These are phyloP conservation scores for Mythimna lalbum DNA, from an alignment of 2,888 invertebrate genomes.

Conservation along the genomic window DNA sequence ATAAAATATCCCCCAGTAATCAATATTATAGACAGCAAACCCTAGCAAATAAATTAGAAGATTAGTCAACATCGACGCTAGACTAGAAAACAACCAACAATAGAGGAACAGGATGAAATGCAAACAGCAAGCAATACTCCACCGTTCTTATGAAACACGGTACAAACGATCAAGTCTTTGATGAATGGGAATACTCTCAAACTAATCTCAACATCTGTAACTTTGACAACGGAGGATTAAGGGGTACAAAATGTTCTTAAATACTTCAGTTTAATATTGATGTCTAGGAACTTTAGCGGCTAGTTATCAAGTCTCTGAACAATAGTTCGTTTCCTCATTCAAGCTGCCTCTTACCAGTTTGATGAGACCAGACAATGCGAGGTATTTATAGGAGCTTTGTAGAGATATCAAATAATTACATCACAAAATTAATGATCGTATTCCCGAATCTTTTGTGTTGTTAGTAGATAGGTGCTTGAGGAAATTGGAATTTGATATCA, in stretches of 20 bases:
- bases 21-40: not conserved
- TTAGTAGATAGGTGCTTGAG: conserved; percentile 30
- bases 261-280: conserved; percentile 68
- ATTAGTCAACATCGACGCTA: not conserved
- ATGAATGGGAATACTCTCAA: conserved; percentile 76
- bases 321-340: conserved; percentile 64
- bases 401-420: conserved; percentile 59
- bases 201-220: conserved; percentile 78
- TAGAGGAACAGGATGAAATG: conserved; percentile 27
- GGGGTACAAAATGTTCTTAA: conserved; percentile 71
- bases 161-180: conserved; percentile 71
- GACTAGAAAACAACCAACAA: conserved; percentile 9
- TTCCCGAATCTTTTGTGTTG: conserved; percentile 46
- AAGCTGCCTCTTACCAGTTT: conserved; percentile 47
- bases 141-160: conserved; percentile 42
- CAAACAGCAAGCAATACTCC: conserved; percentile 43
- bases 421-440: conserved; percentile 37
- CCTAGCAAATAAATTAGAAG: conserved; percentile 1
- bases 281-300: conserved; percentile 70
- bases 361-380: conserved; percentile 48
- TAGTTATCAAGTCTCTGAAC: conserved; percentile 62
- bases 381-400: conserved; percentile 37
- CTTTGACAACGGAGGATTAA: conserved; percentile 75
- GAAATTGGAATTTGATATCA: conserved; percentile 45
- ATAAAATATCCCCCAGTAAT: not conserved